Base-by-base conservation (phyloP, 2,113 vertebrate species). In the Burhinus bistriatus region DNA sequence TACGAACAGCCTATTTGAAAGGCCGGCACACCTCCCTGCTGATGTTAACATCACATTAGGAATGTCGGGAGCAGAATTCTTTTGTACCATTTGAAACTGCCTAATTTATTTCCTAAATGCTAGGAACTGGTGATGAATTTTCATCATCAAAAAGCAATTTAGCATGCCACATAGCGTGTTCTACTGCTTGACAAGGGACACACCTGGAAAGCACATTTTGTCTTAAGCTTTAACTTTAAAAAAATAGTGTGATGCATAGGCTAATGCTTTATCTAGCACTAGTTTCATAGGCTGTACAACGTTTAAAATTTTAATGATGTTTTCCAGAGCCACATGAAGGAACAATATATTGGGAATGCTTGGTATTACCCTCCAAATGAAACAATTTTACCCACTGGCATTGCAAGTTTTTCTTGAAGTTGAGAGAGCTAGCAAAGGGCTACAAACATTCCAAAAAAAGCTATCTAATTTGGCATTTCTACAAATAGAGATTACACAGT, bases 131-230 rank as follows among this genome's bases (percentile, higher is more conserved):
- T 78, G 86, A 96, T 90, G 54, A 84, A 94, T 92, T 94, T 79
- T 89, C 49, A 73, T 83, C n/a, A 91, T 91, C 66, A 96, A 88
- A 96, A 96, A 92, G 82, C 71, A 80, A 93, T 93, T 91, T 76
- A 85, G 54, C 51, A 11, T 77, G 40, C 66, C 58, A 71, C 34
- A 45, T 44, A 49, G 17, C 8, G 34, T 76, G 66, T 87, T 91
- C 70, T 69, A 34, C 40, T 76, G 25, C 54, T 80, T 93, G 73
- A 58, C 65, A 47, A 86, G 20, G 16, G 38, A 59, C 59, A 72
- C 73, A 85, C 87, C 58, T 93, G 82, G 91, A 93, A 94, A 93
- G 71, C 75, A 85, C 38, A 66, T 88, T 96, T 90, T 87, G 54
- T 32, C 40, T 42, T 47, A 45, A 82, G 59, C 25, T 44, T 65